phyloP scores from a whole-genome alignment of 2,797 vertebrate genomes.

The Eulemur mongoz region DNA sequence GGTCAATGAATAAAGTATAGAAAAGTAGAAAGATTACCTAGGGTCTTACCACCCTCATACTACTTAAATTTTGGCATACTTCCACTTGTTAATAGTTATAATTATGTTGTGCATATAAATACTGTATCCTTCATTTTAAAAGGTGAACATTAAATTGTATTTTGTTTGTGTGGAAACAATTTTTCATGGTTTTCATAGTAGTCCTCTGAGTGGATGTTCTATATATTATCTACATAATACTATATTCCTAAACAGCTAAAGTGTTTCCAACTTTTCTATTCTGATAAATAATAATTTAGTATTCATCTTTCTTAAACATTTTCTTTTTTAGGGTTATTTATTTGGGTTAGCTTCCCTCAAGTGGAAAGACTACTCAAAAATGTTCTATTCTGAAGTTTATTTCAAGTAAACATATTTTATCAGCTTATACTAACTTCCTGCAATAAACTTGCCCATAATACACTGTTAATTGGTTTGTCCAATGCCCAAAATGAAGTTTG shows the following conservation, averaged over 20 bases:
- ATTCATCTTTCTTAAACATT: neutral
- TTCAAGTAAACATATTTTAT: constrained; percentile 15
- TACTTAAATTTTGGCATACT: neutral
- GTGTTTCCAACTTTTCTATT: neutral
- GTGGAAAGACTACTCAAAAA: neutral
- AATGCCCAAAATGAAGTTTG: neutral
- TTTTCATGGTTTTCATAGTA: neutral
- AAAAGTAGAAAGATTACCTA: neutral
- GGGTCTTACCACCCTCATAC: neutral
- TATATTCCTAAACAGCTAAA: neutral
- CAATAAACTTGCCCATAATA: neutral
- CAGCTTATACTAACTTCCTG: neutral
- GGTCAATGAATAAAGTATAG: neutral
- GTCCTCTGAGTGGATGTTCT: neutral
- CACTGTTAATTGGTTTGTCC: neutral
- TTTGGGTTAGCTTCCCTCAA: neutral
- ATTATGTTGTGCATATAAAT: neutral
- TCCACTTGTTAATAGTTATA: neutral
- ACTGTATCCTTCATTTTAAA: neutral
- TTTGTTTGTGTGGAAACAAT: neutral
- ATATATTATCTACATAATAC: neutral
- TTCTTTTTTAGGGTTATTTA: constrained; percentile 4
- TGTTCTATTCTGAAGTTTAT: neutral
- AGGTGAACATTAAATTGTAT: neutral
- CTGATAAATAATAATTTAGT: neutral